phyloP scores from a whole-genome alignment of 2,113 vertebrate species.

The Neoarius graeffei region DNA sequence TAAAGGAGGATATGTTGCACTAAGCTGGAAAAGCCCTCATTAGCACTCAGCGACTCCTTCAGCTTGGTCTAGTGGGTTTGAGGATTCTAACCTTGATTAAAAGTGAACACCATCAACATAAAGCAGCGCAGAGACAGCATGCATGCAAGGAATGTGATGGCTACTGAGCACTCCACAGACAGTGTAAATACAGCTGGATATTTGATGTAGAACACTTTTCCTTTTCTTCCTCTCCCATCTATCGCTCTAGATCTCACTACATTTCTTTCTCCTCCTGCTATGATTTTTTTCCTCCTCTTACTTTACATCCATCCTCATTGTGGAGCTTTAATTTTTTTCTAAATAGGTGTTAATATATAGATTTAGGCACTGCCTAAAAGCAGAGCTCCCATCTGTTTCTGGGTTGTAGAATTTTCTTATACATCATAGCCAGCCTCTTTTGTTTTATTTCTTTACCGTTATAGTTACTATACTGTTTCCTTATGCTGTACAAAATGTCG shows the following conservation, averaged over 20 bases:
- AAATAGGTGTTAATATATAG: background rate
- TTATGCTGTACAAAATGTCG: too few species aligned
- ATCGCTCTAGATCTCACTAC: constrained; percentile 51
- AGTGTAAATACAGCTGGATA: constrained; percentile 52
- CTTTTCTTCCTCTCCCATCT: constrained; percentile 44
- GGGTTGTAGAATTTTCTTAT: too few species aligned
- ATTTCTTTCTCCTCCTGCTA: constrained; percentile 40
- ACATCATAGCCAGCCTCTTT: too few species aligned
- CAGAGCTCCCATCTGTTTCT: too few species aligned
- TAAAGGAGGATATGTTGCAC: background rate
- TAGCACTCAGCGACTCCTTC: background rate
- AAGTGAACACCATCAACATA: constrained; percentile 27
- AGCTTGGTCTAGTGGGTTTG: background rate
- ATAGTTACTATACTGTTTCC: too few species aligned
- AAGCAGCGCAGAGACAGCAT: constrained; percentile 4
- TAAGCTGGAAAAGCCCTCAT: constrained; percentile 7
- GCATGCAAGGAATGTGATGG: constrained; percentile 22
- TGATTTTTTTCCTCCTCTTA: background rate
- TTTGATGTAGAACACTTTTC: constrained; percentile 39
- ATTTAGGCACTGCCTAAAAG: too few species aligned
- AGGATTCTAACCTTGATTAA: constrained; percentile 30
- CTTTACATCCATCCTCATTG: background rate
- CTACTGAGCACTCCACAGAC: background rate
- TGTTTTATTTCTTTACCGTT: too few species aligned
- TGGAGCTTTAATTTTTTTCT: background rate